These are phyloP conservation scores for Apolygus lucorum DNA, from an alignment of 1,140 invertebrate species.

Conservation along the genomic window DNA sequence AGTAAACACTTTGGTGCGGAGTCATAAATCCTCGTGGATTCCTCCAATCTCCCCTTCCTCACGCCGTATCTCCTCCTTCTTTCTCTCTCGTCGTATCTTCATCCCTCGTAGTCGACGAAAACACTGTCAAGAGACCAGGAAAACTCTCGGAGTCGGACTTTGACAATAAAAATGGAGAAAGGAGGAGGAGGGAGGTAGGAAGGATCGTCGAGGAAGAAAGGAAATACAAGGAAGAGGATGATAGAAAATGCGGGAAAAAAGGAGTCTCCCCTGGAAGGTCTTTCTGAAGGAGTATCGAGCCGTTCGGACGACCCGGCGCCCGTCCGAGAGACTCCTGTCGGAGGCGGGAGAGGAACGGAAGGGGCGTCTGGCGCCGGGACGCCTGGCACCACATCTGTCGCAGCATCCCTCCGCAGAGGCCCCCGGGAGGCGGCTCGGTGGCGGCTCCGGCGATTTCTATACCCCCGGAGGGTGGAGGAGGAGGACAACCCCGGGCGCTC, in stretches of 20 bases:
- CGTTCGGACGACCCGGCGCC: not conserved
- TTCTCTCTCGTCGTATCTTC: not conserved
- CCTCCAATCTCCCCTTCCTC: not conserved
- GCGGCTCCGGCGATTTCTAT: not conserved
- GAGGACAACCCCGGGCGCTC: not conserved
- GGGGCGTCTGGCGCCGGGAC: conserved; percentile 19
- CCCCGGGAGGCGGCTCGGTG: not conserved
- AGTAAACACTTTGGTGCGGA: not conserved
- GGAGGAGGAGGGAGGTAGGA: conserved; percentile 9
- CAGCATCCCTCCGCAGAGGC: conserved; percentile 8
- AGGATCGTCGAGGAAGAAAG: not conserved
- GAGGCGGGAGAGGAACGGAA: not conserved
- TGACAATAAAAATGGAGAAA: conserved; percentile 24
- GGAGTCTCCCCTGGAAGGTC: not conserved
- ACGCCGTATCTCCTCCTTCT: not conserved
- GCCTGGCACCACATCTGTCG: conserved; percentile 24
- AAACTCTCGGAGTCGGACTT: not conserved
- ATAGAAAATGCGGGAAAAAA: not conserved
- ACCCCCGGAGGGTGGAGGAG: not conserved
- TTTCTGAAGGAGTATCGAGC: not conserved
- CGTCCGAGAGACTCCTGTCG: not conserved
- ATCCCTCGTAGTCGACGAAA: not conserved
- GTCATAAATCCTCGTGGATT: not conserved
- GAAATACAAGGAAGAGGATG: conserved; percentile 14
- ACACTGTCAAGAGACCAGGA: not conserved